Evolutionary conservation across 2,888 invertebrate genomes (phyloP).

Genomic region (Sipha maydis): DNA sequence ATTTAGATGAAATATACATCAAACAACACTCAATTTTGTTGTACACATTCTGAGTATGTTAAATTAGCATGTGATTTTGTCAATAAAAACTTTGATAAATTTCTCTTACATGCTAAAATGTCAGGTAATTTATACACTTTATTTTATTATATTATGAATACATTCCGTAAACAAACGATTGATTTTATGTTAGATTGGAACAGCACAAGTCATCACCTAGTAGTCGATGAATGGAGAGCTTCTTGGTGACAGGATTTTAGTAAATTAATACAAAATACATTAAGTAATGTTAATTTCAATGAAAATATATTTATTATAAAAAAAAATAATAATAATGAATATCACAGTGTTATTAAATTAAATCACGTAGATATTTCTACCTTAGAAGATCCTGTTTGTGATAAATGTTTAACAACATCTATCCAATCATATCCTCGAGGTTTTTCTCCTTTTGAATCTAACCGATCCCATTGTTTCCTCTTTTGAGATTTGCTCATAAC

Average conservation of each 20-base stretch:
- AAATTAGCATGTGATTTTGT: constrained; percentile 65
- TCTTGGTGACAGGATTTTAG: constrained; percentile 67
- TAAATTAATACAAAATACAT: background rate
- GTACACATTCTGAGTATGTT: constrained; percentile 41
- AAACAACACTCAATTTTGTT: constrained; percentile 41
- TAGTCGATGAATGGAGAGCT: constrained; percentile 73
- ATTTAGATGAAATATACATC: constrained; percentile 42
- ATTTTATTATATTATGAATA: background rate
- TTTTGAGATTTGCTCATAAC: constrained; percentile 93
- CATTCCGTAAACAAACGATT: background rate
- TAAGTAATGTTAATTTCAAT: constrained; percentile 65
- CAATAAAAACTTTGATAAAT: constrained; percentile 66
- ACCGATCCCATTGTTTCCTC: constrained; percentile 84
- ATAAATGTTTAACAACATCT: constrained; percentile 94
- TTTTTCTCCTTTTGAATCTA: constrained; percentile 84
- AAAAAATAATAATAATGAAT: constrained; percentile 28
- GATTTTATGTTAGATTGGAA: constrained; percentile 72
- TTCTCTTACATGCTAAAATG: constrained; percentile 65
- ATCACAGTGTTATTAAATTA: constrained; percentile 58
- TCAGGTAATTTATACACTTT: constrained; percentile 56
- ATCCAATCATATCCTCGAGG: constrained; percentile 95
- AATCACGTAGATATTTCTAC: constrained; percentile 51
- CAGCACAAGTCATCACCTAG: constrained; percentile 71
- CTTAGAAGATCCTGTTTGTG: constrained; percentile 75
- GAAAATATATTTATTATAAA: constrained; percentile 65